Percentiles rank a stretch among this genome's conserved stretches.
Conservation (phyloP, 2,113 vertebrate species). For the Callospermophilus lateralis region DNA sequence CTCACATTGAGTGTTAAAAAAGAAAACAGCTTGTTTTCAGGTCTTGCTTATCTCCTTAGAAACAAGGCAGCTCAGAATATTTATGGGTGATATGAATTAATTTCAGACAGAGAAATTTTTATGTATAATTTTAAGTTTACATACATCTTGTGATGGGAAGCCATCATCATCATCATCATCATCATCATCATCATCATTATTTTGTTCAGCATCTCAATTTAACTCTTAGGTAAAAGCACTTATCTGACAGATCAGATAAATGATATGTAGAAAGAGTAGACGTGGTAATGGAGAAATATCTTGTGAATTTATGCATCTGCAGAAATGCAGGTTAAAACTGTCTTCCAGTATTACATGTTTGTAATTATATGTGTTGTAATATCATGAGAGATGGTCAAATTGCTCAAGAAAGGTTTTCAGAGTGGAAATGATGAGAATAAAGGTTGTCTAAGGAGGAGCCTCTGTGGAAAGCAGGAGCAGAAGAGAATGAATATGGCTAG, state of each 20-base stretch:
- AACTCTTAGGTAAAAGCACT: slow-evolving; percentile 3
- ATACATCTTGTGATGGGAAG: neutral
- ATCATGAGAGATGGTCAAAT: neutral
- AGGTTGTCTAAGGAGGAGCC: neutral
- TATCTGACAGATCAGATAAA: neutral
- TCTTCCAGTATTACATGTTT: neutral
- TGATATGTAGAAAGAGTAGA: neutral
- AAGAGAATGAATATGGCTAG: neutral
- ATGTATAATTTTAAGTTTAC: neutral
- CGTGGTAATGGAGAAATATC: neutral
- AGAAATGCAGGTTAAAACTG: neutral
- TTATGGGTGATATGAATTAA: neutral
- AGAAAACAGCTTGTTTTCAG: neutral
- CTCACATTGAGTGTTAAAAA: neutral
- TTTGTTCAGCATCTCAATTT: neutral
- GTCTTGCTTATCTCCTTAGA: neutral
- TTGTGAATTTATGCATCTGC: neutral
- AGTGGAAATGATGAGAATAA: neutral
- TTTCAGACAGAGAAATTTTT: neutral
- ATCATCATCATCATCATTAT: neutral
- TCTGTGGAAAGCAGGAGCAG: neutral
- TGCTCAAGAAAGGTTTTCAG: neutral
- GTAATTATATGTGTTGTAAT: neutral
- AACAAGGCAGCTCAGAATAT: neutral
- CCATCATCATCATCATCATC: neutral